Evolutionary conservation across 2,888 invertebrate species (phyloP).

Genomic region (Hermaeophaga mercurialis): DNA sequence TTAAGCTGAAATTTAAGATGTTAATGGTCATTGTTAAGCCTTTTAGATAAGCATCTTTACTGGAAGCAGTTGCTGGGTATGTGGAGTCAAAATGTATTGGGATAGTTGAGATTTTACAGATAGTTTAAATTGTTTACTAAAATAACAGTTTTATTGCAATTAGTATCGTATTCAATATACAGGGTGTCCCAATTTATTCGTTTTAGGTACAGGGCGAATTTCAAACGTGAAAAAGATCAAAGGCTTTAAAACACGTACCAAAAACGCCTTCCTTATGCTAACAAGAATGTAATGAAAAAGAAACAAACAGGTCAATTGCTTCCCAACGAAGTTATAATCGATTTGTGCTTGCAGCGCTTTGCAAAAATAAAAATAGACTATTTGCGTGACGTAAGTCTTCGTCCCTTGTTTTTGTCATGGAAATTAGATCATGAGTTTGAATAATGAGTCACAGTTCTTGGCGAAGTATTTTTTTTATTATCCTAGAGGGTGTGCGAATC

Average conservation of each 20-base stretch:
- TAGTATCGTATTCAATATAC: too few species aligned
- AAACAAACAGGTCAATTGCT: too few species aligned
- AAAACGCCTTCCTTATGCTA: too few species aligned
- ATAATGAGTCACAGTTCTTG: slow-evolving; percentile 23
- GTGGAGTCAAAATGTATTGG: background rate
- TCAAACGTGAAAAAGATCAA: too few species aligned
- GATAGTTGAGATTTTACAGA: background rate
- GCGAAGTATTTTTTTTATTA: slow-evolving; percentile 7
- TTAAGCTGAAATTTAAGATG: background rate
- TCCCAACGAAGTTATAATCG: background rate
- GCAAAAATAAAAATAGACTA: background rate
- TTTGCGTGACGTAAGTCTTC: background rate
- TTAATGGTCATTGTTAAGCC: background rate
- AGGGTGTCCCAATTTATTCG: too few species aligned
- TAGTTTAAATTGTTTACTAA: too few species aligned
- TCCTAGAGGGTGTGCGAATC: background rate
- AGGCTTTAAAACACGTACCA: too few species aligned
- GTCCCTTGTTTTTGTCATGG: slow-evolving; percentile 20
- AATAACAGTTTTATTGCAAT: too few species aligned
- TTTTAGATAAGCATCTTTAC: background rate
- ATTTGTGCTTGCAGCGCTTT: background rate
- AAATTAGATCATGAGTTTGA: slow-evolving; percentile 24
- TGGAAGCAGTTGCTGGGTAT: background rate
- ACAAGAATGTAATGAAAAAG: too few species aligned
- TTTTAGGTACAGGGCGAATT: too few species aligned